phyloP scores from a whole-genome alignment of 2,888 invertebrate genomes.

The Drosophila kokeensis region DNA sequence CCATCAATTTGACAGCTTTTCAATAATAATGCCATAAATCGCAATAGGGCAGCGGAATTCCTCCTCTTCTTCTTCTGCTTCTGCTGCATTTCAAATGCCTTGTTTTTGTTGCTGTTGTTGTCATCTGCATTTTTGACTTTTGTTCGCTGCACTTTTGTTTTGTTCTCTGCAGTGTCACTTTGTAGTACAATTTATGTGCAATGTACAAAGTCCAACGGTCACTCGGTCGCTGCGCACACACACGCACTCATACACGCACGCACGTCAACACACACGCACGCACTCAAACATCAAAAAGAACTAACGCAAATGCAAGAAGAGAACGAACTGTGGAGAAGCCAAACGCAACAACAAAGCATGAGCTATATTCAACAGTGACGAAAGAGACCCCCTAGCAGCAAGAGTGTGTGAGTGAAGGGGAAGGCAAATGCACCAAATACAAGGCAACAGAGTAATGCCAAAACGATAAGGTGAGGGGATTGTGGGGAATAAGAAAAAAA shows the following conservation, averaged over 20 bases:
- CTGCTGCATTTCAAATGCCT: neutral
- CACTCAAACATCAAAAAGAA: constrained; percentile 22
- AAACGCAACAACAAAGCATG: constrained; percentile 35
- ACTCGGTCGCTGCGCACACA: constrained; percentile 64
- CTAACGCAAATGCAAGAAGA: constrained; percentile 49
- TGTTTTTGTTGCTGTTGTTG: constrained; percentile 30
- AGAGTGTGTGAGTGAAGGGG: constrained; percentile 12
- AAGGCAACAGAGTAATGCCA: constrained; percentile 27
- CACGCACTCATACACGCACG: constrained; percentile 18
- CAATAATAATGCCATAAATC: constrained; percentile 51
- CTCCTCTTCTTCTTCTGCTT: neutral
- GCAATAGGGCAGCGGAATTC: constrained; percentile 23
- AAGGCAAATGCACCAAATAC: constrained; percentile 11
- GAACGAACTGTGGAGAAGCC: constrained; percentile 38
- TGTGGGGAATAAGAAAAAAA: constrained; percentile 25
- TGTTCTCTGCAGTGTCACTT: constrained; percentile 46
- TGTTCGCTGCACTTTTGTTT: constrained; percentile 7
- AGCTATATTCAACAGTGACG: constrained; percentile 59
- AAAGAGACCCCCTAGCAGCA: constrained; percentile 38
- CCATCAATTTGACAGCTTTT: constrained; percentile 54
- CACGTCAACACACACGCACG: constrained; percentile 6
- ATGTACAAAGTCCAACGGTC: constrained; percentile 78
- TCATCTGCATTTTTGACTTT: constrained; percentile 9
- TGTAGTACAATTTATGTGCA: constrained; percentile 74
- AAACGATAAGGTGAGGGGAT: neutral